phyloP scores from a whole-genome alignment of 2,888 invertebrate species.

The Calameuta pallipes region DNA sequence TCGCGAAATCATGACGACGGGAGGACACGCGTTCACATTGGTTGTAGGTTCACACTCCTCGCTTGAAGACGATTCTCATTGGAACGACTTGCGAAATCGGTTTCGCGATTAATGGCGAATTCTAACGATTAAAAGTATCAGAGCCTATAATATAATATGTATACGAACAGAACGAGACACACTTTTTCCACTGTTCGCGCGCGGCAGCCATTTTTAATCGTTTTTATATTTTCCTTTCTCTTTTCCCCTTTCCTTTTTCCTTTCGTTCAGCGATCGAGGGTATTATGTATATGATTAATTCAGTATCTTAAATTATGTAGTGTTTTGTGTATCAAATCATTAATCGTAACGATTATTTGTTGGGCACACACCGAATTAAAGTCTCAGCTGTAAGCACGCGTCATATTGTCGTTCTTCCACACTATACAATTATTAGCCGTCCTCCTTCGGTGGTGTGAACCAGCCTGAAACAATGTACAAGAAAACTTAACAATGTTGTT shows the following conservation, averaged over 20 bases:
- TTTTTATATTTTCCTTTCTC: not conserved
- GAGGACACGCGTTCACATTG: not conserved
- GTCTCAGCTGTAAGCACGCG: constrained; percentile 63
- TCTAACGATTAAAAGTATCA: not conserved
- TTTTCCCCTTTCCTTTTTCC: not conserved
- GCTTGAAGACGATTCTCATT: not conserved
- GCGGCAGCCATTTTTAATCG: constrained; percentile 1
- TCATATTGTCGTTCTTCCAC: constrained; percentile 47
- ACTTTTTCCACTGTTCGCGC: not conserved
- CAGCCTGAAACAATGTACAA: constrained; percentile 74
- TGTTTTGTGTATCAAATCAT: constrained; percentile 63
- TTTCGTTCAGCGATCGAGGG: constrained; percentile 41
- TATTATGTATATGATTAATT: constrained; percentile 62
- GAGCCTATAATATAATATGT: not conserved
- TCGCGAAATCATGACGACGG: not conserved
- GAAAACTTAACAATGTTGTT: not conserved
- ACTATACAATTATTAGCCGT: constrained; percentile 75
- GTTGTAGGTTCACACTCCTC: not conserved
- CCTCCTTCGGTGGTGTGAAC: constrained; percentile 92
- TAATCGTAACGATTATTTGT: constrained; percentile 62
- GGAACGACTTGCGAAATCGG: not conserved
- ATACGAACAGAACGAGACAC: not conserved
- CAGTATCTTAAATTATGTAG: constrained; percentile 63
- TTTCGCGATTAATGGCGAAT: not conserved
- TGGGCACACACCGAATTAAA: constrained; percentile 64